phyloP scores from a whole-genome alignment of 2,113 vertebrate genomes.

The Epinephelus cyanopodus region DNA sequence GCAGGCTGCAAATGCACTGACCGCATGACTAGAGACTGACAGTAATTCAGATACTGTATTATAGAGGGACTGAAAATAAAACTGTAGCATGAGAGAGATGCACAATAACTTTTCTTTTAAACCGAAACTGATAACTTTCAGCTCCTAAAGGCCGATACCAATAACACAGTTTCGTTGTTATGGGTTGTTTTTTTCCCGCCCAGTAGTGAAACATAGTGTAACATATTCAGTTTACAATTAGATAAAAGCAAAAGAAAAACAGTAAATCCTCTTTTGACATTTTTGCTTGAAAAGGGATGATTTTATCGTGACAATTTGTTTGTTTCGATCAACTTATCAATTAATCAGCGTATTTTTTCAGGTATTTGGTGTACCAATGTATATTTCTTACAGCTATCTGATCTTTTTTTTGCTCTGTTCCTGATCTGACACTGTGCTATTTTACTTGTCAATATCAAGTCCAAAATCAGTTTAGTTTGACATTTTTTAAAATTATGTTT shows the following conservation, averaged over 20 bases:
- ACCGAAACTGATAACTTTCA: too few relatives aligned
- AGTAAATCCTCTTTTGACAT: too few relatives aligned
- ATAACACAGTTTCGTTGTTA: too few relatives aligned
- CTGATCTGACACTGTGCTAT: not conserved
- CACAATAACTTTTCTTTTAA: too few relatives aligned
- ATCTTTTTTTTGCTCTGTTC: not conserved
- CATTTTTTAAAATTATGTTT: not conserved
- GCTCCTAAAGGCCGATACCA: too few relatives aligned
- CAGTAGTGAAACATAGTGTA: too few relatives aligned
- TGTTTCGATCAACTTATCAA: too few relatives aligned
- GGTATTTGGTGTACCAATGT: too few relatives aligned
- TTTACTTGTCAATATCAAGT: not conserved
- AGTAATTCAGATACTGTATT: not conserved
- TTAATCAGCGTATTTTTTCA: too few relatives aligned
- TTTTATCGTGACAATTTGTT: too few relatives aligned
- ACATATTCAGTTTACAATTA: not conserved
- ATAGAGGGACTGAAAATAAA: not conserved
- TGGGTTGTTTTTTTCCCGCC: too few relatives aligned
- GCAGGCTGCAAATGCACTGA: too few relatives aligned
- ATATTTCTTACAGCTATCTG: not conserved
- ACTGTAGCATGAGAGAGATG: not conserved
- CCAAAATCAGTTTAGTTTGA: not conserved
- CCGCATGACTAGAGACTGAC: not conserved
- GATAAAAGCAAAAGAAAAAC: not conserved
- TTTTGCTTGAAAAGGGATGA: not conserved